Evolutionary conservation across 2,113 vertebrate species (phyloP).

Genomic region (Ochotona curzoniae): DNA sequence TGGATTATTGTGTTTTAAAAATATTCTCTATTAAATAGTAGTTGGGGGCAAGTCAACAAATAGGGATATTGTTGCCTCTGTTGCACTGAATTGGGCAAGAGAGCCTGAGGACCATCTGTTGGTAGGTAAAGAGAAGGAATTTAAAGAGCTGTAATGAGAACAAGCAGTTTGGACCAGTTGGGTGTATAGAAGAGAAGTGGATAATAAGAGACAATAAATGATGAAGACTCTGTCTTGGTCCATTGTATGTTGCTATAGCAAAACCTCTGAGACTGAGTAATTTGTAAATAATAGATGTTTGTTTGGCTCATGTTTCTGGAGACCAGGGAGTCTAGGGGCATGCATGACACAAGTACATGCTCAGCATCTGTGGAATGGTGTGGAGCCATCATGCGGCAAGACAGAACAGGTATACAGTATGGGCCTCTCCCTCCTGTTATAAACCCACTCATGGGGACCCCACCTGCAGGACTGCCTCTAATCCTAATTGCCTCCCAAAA

Average conservation of each 20-base stretch:
- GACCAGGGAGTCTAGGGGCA: not conserved
- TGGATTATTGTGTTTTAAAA: not conserved
- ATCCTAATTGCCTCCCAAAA: not conserved
- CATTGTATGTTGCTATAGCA: not conserved
- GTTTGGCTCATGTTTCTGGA: not conserved
- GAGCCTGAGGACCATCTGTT: not conserved
- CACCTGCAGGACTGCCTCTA: too few relatives aligned
- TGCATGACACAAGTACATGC: not conserved
- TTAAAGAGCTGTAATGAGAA: not conserved
- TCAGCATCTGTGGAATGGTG: not conserved
- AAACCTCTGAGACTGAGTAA: not conserved
- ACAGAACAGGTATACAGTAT: not conserved
- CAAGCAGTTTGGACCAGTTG: not conserved
- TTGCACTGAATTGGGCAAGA: not conserved
- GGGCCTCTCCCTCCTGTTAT: not conserved
- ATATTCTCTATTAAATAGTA: not conserved
- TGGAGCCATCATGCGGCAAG: too few relatives aligned
- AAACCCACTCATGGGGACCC: not conserved
- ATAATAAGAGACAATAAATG: not conserved
- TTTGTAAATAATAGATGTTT: not conserved
- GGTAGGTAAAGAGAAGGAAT: not conserved
- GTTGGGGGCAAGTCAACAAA: not conserved
- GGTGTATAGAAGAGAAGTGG: not conserved
- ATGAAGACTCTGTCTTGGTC: not conserved
- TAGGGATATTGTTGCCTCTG: not conserved